Evolutionary conservation across 2,888 invertebrate genomes (phyloP).

Genomic region (Lampropteryx suffumata): DNA sequence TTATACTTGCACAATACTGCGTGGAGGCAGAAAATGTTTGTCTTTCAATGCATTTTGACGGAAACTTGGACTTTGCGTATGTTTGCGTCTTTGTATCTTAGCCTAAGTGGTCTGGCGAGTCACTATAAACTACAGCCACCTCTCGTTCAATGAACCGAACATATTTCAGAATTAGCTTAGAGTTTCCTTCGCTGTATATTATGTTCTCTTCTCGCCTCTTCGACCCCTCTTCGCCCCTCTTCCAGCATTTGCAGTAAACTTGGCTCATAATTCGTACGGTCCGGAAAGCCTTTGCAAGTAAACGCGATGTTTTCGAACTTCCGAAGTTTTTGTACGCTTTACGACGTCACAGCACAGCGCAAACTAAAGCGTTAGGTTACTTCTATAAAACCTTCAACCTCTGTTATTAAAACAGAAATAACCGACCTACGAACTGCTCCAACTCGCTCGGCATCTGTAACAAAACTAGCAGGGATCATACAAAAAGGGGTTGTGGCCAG

Average conservation of each 20-base stretch:
- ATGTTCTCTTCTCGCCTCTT: constrained; percentile 41
- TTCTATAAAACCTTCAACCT: background rate
- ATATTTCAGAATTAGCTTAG: constrained; percentile 20
- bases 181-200: constrained; percentile 38
- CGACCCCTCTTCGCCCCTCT: constrained; percentile 27
- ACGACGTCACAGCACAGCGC: constrained; percentile 30
- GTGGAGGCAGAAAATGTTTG: too few species aligned
- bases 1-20: too few species aligned
- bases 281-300: constrained; percentile 65
- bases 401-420: too few species aligned
- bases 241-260: constrained; percentile 54
- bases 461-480: too few species aligned
- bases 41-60: too few species aligned
- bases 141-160: constrained; percentile 19
- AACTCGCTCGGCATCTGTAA: too few species aligned
- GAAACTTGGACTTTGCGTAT: too few species aligned
- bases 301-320: constrained; percentile 62
- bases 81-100: too few species aligned
- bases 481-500: too few species aligned
- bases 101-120: too few species aligned
- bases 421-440: too few species aligned
- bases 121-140: constrained; percentile 9
- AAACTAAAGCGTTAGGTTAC: background rate
- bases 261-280: constrained; percentile 63
- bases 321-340: constrained; percentile 58